Conservation (phyloP, 2,888 invertebrate genomes). For the Cryptocephalus moraei region DNA sequence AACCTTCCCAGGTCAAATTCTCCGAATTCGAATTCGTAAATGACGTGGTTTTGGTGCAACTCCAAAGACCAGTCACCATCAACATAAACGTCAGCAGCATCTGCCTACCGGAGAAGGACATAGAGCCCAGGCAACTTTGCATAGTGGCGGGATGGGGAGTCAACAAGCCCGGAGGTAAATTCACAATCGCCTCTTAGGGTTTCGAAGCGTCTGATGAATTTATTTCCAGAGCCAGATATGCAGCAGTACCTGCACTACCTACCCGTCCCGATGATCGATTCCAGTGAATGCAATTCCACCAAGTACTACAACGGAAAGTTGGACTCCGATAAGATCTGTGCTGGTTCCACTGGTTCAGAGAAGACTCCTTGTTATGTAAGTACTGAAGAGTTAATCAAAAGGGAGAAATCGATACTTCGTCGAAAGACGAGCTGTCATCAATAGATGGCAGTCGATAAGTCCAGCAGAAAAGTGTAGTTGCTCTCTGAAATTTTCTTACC, state of each 20-base stretch:
- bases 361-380: conserved; percentile 52
- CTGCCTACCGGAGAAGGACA: conserved; percentile 43
- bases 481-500: too few species aligned
- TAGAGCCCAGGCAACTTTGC: conserved; percentile 44
- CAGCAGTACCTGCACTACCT: conserved; percentile 45
- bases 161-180: conserved; percentile 40
- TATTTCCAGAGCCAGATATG: conserved; percentile 34
- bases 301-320: conserved; percentile 50
- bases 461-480: too few species aligned
- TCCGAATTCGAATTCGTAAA: conserved; percentile 47
- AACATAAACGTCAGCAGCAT: conserved; percentile 45
- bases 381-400: conserved; percentile 7
- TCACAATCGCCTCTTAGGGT: too few species aligned
- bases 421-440: too few species aligned
- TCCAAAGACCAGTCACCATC: conserved; percentile 42
- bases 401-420: too few species aligned
- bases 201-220: neutral
- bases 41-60: conserved; percentile 47
- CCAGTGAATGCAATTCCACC: conserved; percentile 49
- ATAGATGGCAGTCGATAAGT: too few species aligned
- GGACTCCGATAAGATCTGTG: conserved; percentile 48
- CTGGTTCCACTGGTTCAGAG: conserved; percentile 45
- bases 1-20: conserved; percentile 38
- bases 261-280: conserved; percentile 44
- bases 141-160: conserved; percentile 51